These are phyloP conservation scores for Mastigias papua DNA, from an alignment of 30 jellyfish, hydroid and myxozoan species.

Conservation along the genomic window DNA sequence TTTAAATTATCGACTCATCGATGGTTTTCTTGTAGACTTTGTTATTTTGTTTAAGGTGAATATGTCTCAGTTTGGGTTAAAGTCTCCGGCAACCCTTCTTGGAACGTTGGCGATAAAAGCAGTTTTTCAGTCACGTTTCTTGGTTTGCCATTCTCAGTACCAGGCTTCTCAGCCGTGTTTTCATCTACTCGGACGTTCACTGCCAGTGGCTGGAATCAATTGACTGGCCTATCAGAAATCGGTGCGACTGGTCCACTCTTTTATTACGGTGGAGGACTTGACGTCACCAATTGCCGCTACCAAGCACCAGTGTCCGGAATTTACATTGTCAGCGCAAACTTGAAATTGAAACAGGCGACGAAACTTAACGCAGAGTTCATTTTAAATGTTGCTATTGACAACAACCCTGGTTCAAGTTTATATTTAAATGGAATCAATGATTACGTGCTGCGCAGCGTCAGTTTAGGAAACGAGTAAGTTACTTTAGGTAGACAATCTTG, in stretches of 20 bases:
- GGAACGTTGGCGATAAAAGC: conserved; percentile 80
- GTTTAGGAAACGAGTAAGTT: conserved; percentile 67
- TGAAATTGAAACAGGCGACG: conserved; percentile 84
- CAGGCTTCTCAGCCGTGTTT: conserved; percentile 87
- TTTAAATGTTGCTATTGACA: conserved; percentile 72
- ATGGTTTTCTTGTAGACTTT: too few species aligned
- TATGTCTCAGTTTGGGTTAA: conserved; percentile 59
- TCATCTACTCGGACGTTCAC: conserved; percentile 37
- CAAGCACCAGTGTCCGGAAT: conserved; percentile 79
- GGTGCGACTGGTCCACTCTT: conserved; percentile 56
- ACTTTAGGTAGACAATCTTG: too few species aligned
- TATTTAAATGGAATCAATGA: conserved; percentile 86
- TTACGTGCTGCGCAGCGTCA: conserved; percentile 51
- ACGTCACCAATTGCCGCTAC: conserved; percentile 68
- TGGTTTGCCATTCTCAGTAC: conserved; percentile 74
- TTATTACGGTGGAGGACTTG: conserved; percentile 81
- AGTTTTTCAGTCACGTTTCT: conserved; percentile 76
- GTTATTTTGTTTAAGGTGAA: conserved; percentile 37
- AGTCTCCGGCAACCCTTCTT: conserved; percentile 69
- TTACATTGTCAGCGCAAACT: conserved; percentile 74
- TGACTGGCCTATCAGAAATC: conserved; percentile 44
- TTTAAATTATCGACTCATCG: too few species aligned
- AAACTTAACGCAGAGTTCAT: conserved; percentile 67
- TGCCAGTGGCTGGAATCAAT: conserved; percentile 69
- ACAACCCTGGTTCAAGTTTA: conserved; percentile 58